Conservation (phyloP, 2,113 vertebrate genomes). For the Bubo blakistoni region DNA sequence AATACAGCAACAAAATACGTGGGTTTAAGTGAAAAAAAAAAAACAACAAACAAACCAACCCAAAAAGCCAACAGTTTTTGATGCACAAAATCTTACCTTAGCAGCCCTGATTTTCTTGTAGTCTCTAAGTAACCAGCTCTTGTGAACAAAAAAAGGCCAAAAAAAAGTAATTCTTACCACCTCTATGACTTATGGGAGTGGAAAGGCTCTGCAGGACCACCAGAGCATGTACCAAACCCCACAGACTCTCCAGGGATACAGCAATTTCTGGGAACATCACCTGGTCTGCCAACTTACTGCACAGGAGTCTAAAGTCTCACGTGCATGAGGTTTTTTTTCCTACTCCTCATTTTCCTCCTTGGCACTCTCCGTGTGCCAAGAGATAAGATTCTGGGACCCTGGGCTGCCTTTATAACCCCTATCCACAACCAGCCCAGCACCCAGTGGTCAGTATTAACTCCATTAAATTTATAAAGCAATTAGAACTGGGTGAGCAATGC, state of each 20-base stretch:
- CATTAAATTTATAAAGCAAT: slow-evolving; percentile 9
- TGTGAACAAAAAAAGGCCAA: background rate
- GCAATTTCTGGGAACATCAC: background rate
- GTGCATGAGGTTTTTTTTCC: rapidly evolving
- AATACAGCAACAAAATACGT: background rate
- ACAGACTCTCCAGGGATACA: no score
- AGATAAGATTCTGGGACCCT: rapidly evolving
- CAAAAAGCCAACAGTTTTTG: background rate
- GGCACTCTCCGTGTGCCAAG: background rate
- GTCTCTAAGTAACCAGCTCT: background rate
- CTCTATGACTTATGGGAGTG: background rate
- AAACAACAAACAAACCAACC: background rate
- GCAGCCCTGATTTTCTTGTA: background rate
- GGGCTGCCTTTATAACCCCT: background rate
- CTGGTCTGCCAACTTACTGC: background rate
- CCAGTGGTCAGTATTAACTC: background rate
- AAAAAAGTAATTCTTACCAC: background rate
- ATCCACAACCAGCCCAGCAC: background rate
- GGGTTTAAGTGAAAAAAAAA: background rate
- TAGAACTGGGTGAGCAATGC: background rate
- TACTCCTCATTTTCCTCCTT: background rate
- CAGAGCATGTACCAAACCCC: background rate
- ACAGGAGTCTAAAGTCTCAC: background rate
- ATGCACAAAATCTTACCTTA: no score
- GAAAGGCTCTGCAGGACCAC: background rate